Conservation (phyloP, 2,888 invertebrate species). For the Spicauda simplicius region DNA sequence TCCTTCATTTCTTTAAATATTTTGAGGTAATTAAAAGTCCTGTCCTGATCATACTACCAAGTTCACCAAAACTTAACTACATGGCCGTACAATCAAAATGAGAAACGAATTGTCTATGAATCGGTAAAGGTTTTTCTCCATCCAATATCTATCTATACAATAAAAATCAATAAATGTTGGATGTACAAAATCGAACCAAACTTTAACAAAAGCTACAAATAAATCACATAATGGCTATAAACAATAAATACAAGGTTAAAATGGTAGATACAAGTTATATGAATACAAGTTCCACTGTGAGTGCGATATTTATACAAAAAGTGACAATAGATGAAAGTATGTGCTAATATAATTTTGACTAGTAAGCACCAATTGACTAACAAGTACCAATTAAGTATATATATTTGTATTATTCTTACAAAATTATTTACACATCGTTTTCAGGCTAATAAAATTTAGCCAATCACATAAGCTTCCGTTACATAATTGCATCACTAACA, state of each 20-base stretch:
- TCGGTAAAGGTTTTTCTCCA: no score
- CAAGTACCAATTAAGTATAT: constrained; percentile 47
- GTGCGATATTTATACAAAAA: constrained; percentile 34
- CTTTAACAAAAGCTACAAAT: constrained; percentile 19
- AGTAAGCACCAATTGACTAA: constrained; percentile 84
- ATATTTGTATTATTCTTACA: constrained; percentile 57
- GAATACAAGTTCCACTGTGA: constrained; percentile 23
- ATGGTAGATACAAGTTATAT: constrained; percentile 11
- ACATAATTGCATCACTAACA: constrained; percentile 48
- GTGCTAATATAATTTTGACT: constrained; percentile 84
- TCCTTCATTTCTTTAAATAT: no score
- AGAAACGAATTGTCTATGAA: no score
- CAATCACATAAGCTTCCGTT: constrained; percentile 57
- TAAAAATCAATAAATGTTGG: no score
- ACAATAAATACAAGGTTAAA: constrained; percentile 6
- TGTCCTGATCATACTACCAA: no score
- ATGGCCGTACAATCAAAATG: no score
- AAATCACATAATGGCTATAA: constrained; percentile 5
- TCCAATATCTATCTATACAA: no score
- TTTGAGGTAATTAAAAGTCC: no score
- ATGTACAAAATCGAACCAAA: no score
- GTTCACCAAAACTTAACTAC: no score
- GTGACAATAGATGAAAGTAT: constrained; percentile 43
- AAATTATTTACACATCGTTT: constrained; percentile 58
- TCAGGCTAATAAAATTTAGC: constrained; percentile 77